Percentiles rank a stretch among this genome's conserved stretches.
phyloP scores from a whole-genome alignment of 2,888 invertebrate genomes.

The Acanthosepion esculentum region DNA sequence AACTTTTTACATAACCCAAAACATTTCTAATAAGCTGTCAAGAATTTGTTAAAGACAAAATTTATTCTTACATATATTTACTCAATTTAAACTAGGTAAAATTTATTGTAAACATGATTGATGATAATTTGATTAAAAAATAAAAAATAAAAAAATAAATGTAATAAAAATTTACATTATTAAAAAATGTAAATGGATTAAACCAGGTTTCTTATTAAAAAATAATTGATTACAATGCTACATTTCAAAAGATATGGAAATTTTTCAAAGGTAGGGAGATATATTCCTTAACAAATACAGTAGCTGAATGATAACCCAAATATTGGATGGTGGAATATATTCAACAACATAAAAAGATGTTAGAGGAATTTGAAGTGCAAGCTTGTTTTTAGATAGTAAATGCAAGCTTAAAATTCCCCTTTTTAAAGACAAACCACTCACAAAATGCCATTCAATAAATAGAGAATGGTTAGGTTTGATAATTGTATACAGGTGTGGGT shows the following conservation, averaged over 20 bases:
- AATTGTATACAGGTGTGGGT: neutral
- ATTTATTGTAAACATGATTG: neutral
- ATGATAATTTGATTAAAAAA: neutral
- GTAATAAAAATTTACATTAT: neutral
- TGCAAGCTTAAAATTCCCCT: neutral
- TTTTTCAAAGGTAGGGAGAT: neutral
- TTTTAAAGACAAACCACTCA: no score
- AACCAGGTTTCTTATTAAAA: neutral
- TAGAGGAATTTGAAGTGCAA: neutral
- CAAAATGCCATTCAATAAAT: neutral
- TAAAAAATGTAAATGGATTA: no score
- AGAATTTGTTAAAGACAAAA: neutral
- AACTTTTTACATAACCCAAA: neutral
- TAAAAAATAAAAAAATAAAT: neutral
- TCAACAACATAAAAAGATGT: neutral
- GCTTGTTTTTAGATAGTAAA: neutral
- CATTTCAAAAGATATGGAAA: neutral
- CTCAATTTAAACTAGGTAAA: no score
- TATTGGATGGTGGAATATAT: neutral
- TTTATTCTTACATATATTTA: neutral
- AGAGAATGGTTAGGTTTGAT: neutral
- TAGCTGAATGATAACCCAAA: neutral
- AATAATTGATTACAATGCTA: neutral
- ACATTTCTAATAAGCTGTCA: neutral
- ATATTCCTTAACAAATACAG: neutral